Conservation (phyloP, 2,113 vertebrate genomes). For the Pollachius pollachius region DNA sequence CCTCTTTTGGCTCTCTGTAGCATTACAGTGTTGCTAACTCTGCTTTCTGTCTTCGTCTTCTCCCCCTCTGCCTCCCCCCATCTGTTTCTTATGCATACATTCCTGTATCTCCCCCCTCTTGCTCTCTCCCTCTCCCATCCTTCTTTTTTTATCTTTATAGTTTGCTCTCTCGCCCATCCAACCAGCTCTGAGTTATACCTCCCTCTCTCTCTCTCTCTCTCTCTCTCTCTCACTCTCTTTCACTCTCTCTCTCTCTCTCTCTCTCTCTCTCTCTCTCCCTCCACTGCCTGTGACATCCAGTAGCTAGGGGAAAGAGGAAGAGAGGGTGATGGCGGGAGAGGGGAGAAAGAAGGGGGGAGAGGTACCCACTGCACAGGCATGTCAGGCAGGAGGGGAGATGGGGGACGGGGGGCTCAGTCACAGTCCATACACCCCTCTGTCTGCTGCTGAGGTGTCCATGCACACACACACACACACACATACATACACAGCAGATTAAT, state of each 20-base stretch:
- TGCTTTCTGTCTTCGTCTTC: constrained; percentile 4
- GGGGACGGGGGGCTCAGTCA: constrained; percentile 61
- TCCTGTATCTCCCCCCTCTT: constrained; percentile 3
- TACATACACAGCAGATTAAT: constrained; percentile 64
- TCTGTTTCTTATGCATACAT: constrained; percentile 17
- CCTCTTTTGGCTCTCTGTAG: constrained; percentile 65
- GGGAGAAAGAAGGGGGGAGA: constrained; percentile 40
- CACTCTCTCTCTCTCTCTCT: too few relatives aligned
- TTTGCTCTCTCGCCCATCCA: constrained; percentile 5
- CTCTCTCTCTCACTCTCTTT: constrained; percentile 5
- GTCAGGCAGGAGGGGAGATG: constrained; percentile 51
- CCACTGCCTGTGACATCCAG: constrained; percentile 48
- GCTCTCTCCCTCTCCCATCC: background rate
- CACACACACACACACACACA: constrained; percentile 6
- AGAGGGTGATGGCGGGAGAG: constrained; percentile 6
- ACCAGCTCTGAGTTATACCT: background rate
- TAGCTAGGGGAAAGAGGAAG: constrained; percentile 19
- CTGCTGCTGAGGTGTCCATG: constrained; percentile 49
- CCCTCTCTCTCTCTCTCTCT: constrained; percentile 2
- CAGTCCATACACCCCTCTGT: constrained; percentile 66
- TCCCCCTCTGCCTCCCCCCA: constrained; percentile 20
- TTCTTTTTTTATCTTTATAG: background rate
- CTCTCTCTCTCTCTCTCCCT: constrained; percentile 9
- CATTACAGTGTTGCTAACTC: constrained; percentile 51
- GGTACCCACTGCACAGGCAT: constrained; percentile 55